Evolutionary conservation across 2,113 vertebrate species (phyloP).

Genomic region (Tretioscincus oriximinensis): DNA sequence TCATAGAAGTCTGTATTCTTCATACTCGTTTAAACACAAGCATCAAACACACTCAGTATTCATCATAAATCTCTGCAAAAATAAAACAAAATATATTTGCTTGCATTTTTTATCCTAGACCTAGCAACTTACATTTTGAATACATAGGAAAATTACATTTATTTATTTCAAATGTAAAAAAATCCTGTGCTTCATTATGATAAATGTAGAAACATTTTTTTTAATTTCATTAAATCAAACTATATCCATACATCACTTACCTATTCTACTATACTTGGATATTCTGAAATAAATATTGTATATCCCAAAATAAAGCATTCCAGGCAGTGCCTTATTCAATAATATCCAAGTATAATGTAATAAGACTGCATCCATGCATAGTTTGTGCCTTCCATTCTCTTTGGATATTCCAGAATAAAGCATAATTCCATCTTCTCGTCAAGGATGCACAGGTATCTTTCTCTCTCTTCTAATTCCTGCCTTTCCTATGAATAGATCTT

Average conservation of each 20-base stretch:
- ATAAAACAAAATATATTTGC: background rate
- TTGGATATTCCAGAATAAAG: too few species aligned
- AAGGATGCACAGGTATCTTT: too few species aligned
- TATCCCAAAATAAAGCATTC: too few species aligned
- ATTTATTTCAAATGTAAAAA: background rate
- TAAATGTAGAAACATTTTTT: background rate
- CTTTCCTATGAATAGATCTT: too few species aligned
- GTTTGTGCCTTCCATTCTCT: too few species aligned
- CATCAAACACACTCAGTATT: background rate
- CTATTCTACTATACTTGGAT: too few species aligned
- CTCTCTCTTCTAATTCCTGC: too few species aligned
- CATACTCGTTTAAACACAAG: slow-evolving; percentile 19
- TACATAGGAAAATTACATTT: background rate
- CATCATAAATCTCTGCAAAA: background rate
- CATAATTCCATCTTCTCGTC: too few species aligned
- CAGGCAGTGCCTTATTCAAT: too few species aligned
- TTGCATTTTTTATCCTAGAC: background rate
- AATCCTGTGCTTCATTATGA: background rate
- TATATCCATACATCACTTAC: background rate
- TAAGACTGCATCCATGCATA: too few species aligned
- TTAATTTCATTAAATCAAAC: background rate
- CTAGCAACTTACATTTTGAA: background rate
- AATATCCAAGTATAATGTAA: too few species aligned
- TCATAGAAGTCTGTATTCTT: background rate
- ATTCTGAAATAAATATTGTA: too few species aligned